These are phyloP conservation scores for Poeciliopsis turrubarensis DNA, from an alignment of 2,113 vertebrate genomes.

Conservation along the genomic window DNA sequence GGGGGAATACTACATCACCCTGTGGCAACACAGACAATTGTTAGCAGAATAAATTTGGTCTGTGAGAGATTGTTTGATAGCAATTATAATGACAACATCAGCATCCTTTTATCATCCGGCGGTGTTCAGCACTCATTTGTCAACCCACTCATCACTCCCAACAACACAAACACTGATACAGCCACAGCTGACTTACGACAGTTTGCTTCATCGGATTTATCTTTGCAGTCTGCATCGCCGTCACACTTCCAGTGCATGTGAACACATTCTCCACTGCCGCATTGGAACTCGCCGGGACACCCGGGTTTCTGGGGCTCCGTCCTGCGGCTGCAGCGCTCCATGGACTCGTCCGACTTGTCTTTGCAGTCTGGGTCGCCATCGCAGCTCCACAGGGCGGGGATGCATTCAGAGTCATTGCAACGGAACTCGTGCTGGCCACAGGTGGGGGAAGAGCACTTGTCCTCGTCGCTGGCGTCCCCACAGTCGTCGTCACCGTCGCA, in stretches of 20 bases:
- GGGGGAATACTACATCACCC: slow-evolving; percentile 1
- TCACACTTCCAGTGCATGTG: slow-evolving; percentile 97
- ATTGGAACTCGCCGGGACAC: slow-evolving; percentile 90
- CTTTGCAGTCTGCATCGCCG: slow-evolving; percentile 95
- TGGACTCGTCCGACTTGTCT: slow-evolving; percentile 89
- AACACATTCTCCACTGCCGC: slow-evolving; percentile 90
- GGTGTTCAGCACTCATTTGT: slow-evolving; percentile 4
- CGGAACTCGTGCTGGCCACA: slow-evolving; percentile 93
- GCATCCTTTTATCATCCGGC: not conserved
- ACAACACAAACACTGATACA: not conserved
- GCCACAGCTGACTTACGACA: slow-evolving; percentile 86
- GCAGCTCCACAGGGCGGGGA: slow-evolving; percentile 92
- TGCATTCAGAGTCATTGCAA: slow-evolving; percentile 90
- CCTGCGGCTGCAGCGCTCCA: slow-evolving; percentile 85
- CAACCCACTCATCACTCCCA: slow-evolving; percentile 5
- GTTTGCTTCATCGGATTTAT: slow-evolving; percentile 93
- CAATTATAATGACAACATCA: slow-evolving; percentile 9
- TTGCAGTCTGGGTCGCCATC: slow-evolving; percentile 93
- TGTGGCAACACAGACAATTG: slow-evolving; percentile 5
- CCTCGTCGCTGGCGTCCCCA: slow-evolving; percentile 90
- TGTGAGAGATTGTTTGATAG: slow-evolving; percentile 14
- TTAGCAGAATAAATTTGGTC: slow-evolving; percentile 6
- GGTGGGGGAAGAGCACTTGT: slow-evolving; percentile 85
- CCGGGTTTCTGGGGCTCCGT: slow-evolving; percentile 80
- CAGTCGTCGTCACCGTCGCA: slow-evolving; percentile 94